Evolutionary conservation across 1,140 invertebrate genomes (phyloP).

Genomic region (Pristionchus pacificus): DNA sequence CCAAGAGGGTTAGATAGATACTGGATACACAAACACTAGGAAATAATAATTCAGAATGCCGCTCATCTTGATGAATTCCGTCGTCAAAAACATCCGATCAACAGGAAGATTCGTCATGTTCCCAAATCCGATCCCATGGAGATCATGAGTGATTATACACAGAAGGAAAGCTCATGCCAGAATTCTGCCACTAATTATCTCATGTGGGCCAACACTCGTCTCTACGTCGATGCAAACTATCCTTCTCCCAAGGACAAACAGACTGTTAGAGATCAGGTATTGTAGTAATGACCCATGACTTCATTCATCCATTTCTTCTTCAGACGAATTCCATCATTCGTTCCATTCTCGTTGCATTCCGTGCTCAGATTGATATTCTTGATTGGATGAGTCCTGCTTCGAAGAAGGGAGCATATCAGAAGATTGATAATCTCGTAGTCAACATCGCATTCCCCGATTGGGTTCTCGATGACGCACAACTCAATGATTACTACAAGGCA

Average conservation of each 20-base stretch:
- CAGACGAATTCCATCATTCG: conserved; percentile 14
- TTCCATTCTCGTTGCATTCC: conserved; percentile 38
- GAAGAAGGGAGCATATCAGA: conserved; percentile 45
- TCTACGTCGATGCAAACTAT: conserved; percentile 40
- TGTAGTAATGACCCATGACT: background rate
- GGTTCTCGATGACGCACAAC: conserved; percentile 41
- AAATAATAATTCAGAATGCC: too few species aligned
- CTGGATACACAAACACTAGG: background rate
- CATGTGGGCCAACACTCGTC: conserved; percentile 43
- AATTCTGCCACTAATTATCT: too few species aligned
- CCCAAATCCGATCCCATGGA: too few species aligned
- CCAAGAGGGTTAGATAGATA: background rate
- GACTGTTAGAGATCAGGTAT: conserved; percentile 24
- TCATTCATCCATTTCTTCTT: background rate
- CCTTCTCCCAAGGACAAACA: conserved; percentile 16
- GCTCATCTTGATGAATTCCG: too few species aligned
- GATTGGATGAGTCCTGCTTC: conserved; percentile 43
- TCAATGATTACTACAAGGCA: conserved; percentile 37
- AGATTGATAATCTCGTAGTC: conserved; percentile 44
- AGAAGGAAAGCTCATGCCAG: too few species aligned
- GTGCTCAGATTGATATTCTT: conserved; percentile 48
- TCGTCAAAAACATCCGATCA: too few species aligned
- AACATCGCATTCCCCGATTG: conserved; percentile 52
- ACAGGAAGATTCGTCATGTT: too few species aligned
- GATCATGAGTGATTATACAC: too few species aligned